These are phyloP conservation scores for Labeo catla DNA, from an alignment of 2,113 vertebrate species.

Conservation along the genomic window DNA sequence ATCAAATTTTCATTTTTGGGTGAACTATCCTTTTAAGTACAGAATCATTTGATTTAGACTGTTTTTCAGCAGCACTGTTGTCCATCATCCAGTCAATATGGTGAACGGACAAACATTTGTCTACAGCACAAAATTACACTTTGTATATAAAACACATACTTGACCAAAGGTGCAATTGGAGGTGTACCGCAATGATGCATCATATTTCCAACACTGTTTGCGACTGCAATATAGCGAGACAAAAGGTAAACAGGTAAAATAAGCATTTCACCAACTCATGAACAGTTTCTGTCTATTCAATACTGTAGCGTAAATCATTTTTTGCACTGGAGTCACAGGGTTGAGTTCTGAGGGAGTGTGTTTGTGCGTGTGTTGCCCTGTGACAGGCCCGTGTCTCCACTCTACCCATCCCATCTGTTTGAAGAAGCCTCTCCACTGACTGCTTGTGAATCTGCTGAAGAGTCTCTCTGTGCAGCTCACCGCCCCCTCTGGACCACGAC, in stretches of 20 bases:
- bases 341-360: background rate
- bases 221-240: background rate
- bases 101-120: background rate
- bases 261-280: no score
- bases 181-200: no score
- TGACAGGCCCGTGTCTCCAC: background rate
- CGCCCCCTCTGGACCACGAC: slow-evolving; percentile 37
- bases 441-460: slow-evolving; percentile 36
- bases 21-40: no score
- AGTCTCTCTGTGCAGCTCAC: slow-evolving; percentile 17
- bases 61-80: no score
- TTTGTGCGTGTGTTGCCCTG: background rate
- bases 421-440: slow-evolving; percentile 36
- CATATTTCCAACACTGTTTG: no score
- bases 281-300: background rate
- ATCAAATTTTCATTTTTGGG: no score
- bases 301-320: background rate
- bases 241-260: background rate
- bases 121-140: background rate
- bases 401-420: slow-evolving; percentile 26
- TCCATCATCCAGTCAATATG: no score
- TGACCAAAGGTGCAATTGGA: background rate
- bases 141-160: background rate
- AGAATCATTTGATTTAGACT: no score
- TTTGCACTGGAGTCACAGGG: background rate